Base-by-base conservation (phyloP, 2,888 invertebrate species). In the Cantharis rustica region DNA sequence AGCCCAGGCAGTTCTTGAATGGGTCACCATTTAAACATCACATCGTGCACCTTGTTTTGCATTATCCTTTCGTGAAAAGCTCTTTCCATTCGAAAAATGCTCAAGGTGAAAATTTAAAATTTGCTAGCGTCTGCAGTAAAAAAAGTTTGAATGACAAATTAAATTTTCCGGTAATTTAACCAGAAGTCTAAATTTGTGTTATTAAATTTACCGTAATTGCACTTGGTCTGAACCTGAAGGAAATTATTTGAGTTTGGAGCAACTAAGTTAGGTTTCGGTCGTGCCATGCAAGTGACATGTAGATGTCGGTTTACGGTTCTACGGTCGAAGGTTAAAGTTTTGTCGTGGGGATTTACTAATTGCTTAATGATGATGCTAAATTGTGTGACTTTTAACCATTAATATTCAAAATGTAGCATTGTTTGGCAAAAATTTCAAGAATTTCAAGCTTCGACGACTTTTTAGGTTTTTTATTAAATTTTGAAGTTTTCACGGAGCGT, bases 221-320 rank as follows among this genome's bases (percentile, higher is more conserved):
- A 68, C 72, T 68, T 64, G 16, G 47, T 31, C 20, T 62, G 23
- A 16, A 71, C 64, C 47, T 23, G 26, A 72, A 26, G 26, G 27
- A 47, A 20, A 47, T 17, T 62, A 62, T 61, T 47, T 61, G 73
- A 62, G 26, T 73, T 72, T 69, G n/a, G 68, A 62, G 68, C 47
- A 68, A 64, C 61, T 31, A 62, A 68, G 20, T 66, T 73, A 68
- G 62, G 73, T 68, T 69, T 66, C 68, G 68, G 17, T 61, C 68
- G 68, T 68, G 73, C 73, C 64, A 69, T 61, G 73, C 68, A 73
- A 73, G 73, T 69, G 73, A 73, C 69, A 73, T 73, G 73, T 31
- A 73, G 73, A 73, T 73, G 61, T 68, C 47, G 62, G 62, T 68
- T 63, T 73, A 63, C 73, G 72, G 71, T 71, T 71, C 26, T 16